Percentiles rank a stretch among this genome's conserved stretches.
Conservation (phyloP, 2,888 invertebrate genomes). For the Oasisia sp. region DNA sequence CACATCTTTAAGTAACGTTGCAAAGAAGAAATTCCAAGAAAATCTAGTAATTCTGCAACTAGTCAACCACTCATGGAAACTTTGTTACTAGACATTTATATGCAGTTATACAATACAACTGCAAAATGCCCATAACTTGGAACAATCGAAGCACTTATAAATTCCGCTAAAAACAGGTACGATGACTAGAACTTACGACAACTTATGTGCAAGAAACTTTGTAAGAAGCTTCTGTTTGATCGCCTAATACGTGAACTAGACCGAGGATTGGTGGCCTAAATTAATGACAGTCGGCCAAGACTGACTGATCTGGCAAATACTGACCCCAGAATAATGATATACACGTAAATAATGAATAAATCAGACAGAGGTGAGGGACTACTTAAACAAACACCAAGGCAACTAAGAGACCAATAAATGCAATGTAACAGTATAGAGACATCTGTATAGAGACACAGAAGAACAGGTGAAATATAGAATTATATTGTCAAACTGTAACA, state of each 20-base stretch:
- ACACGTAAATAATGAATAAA: too few species aligned
- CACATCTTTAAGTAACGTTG: too few species aligned
- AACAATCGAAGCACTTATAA: neutral
- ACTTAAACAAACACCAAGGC: neutral
- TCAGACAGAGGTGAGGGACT: too few species aligned
- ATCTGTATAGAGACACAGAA: too few species aligned
- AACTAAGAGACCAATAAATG: too few species aligned
- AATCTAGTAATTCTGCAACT: too few species aligned
- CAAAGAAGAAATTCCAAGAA: too few species aligned
- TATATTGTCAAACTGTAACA: neutral
- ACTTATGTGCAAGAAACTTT: neutral
- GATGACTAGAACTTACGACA: neutral
- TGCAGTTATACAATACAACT: neutral
- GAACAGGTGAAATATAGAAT: neutral
- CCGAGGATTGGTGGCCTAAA: neutral
- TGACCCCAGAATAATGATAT: too few species aligned
- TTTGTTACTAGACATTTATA: neutral
- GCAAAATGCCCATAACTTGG: neutral
- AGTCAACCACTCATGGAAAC: neutral
- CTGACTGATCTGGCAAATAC: too few species aligned
- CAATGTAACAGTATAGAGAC: too few species aligned
- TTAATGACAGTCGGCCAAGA: neutral
- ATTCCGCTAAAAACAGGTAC: neutral
- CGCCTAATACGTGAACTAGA: neutral
- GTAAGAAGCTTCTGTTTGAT: neutral